phyloP scores from a whole-genome alignment of 2,113 vertebrate genomes.

The Phocoena sinus region DNA sequence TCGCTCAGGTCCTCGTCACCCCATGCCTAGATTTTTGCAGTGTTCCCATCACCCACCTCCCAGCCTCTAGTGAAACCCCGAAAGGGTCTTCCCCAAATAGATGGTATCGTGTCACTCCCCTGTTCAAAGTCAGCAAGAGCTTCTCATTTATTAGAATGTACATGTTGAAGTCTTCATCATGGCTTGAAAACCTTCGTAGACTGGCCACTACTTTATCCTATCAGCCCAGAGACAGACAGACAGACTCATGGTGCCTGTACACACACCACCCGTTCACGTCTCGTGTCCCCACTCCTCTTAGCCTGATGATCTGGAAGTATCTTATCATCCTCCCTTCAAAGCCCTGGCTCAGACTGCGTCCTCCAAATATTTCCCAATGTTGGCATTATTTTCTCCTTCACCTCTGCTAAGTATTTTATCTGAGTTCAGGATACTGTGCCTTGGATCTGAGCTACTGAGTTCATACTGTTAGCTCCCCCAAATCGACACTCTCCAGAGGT shows the following conservation, averaged over 20 bases:
- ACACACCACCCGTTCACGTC: accelerated
- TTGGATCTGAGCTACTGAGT: not conserved
- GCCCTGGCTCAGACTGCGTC: not conserved
- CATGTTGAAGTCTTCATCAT: not conserved
- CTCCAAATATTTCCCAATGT: not conserved
- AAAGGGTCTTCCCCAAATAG: not conserved
- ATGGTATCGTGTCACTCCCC: not conserved
- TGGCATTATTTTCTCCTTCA: not conserved
- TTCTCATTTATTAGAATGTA: not conserved
- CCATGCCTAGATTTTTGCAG: not conserved
- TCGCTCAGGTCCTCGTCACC: not conserved
- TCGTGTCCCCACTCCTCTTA: not conserved
- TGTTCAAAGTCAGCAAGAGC: not conserved
- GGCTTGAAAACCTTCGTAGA: not conserved
- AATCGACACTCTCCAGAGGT: not conserved
- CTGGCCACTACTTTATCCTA: not conserved
- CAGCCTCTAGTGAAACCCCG: not conserved
- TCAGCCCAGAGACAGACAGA: not conserved
- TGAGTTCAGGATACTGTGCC: not conserved
- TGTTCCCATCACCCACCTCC: not conserved
- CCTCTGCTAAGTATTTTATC: not conserved
- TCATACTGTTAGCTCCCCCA: not conserved
- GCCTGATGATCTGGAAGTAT: not conserved
- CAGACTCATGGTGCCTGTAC: accelerated
- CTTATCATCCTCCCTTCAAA: not conserved